Percentiles rank a stretch among this genome's conserved stretches.
Evolutionary conservation across 2,888 invertebrate species (phyloP).

Genomic region (Osmoderma eremita): DNA sequence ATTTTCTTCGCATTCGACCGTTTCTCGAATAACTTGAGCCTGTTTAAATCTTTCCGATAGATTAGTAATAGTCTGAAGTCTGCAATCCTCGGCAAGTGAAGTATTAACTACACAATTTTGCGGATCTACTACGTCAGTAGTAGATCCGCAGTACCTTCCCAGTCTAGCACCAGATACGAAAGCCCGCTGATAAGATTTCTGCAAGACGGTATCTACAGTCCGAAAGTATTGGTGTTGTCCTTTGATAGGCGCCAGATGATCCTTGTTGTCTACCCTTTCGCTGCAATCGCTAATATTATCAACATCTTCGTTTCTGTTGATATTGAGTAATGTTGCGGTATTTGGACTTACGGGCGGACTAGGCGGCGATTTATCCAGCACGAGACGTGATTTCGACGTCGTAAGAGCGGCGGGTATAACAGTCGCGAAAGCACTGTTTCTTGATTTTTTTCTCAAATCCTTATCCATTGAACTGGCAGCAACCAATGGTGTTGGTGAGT

Average conservation of each 20-base stretch:
- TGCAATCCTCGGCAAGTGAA: conserved; percentile 54
- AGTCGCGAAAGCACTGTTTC: conserved; percentile 66
- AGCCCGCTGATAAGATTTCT: conserved; percentile 48
- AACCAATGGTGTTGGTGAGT: conserved; percentile 60
- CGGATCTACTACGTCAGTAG: conserved; percentile 9
- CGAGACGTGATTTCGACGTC: too few relatives aligned
- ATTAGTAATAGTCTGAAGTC: conserved; percentile 61
- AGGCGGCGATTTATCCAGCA: conserved; percentile 49
- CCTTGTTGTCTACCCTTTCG: conserved; percentile 38
- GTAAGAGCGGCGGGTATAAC: conserved; percentile 59
- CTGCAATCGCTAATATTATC: conserved; percentile 8
- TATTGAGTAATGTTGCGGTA: background rate
- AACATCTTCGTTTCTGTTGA: conserved; percentile 15
- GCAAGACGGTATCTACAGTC: conserved; percentile 53
- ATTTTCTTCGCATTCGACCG: conserved; percentile 58
- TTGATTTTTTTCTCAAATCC: conserved; percentile 40
- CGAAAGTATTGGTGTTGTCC: conserved; percentile 59
- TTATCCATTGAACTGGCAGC: conserved; percentile 55
- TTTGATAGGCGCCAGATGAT: conserved; percentile 50
- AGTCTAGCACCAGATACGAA: conserved; percentile 41
- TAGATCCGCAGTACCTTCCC: background rate
- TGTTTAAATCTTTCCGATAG: conserved; percentile 59
- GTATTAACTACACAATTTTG: background rate
- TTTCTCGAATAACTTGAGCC: conserved; percentile 59
- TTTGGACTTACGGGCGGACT: conserved; percentile 78